Evolutionary conservation across 92 coral and sea anemone species (phyloP).

Genomic region (Paragorgia papillata): DNA sequence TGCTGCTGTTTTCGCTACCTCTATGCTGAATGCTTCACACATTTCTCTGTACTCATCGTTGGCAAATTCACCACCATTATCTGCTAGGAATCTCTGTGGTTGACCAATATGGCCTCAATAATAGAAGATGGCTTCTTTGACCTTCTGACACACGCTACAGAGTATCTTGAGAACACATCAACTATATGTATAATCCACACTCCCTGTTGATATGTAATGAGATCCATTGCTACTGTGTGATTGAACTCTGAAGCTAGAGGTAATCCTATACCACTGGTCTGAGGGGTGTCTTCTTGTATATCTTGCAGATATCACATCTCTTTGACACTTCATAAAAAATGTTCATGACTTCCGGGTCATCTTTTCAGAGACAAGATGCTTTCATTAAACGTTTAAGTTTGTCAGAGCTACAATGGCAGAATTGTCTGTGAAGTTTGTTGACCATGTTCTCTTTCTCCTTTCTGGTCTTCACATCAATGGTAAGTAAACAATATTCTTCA

Average conservation of each 20-base stretch:
- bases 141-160: constrained; percentile 1
- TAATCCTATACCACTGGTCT: constrained; percentile 20
- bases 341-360: constrained; percentile 10
- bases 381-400: constrained; percentile 1
- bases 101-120: constrained; percentile 20
- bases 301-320: constrained; percentile 14
- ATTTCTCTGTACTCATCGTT: constrained; percentile 17
- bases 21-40: constrained; percentile 30
- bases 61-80: constrained; percentile 8
- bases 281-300: constrained; percentile 23
- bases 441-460: constrained; percentile 13
- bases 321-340: constrained; percentile 1
- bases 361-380: background rate
- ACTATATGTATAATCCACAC: too few species aligned
- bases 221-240: constrained; percentile 12
- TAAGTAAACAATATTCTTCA: background rate
- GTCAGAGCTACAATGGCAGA: constrained; percentile 9
- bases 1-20: constrained; percentile 36
- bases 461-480: constrained; percentile 8
- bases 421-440: constrained; percentile 17
- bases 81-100: constrained; percentile 2
- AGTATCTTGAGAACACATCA: constrained; percentile 20
- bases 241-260: constrained; percentile 18
- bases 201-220: background rate
- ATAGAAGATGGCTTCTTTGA: constrained; percentile 9